Evolutionary conservation across 2,797 vertebrate genomes (phyloP), one percentile per base, ranked within the genome.

Genomic region (Channallabes apus): DNA sequence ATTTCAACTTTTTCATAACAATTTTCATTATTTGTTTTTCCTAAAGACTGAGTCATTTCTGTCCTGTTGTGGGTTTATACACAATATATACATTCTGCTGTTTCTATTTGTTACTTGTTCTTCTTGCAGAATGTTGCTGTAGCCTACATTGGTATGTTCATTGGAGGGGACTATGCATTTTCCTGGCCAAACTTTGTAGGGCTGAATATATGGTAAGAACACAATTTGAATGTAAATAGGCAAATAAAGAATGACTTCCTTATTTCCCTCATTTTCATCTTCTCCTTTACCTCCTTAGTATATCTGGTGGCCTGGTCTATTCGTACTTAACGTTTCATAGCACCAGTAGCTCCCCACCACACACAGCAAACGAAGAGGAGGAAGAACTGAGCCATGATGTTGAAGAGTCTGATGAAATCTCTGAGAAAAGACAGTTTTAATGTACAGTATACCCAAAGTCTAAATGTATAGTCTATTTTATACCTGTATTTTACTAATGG

Each of bases 141-240:
- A 0, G 96, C 96, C 84, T 98, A 97, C 88, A 94, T 98, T 0
- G 97, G 97, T 56, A 97, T 99, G 91, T 95, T 98, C 87, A 78
- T 98, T 58, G 96, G 97, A 41, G 96, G 96, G 91, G 97, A 99
- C 92, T 98, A 98, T 73, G 68, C 96, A 84, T 99, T 98, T 90
- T 98, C 97, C 0, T 85, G 95, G 93, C 92, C 95, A 83, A 99
- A 99, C 92, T 98, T 99, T 82, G 61, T 97, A 12, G 97, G 98
- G 11, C 94, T 99, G 90, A 97, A 96, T 91, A 97, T 98, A 92
- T 98, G 97, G 97, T 99, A 92, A 95, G 95, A 94, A 51, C 29
- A 11, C 73, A 56, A 4, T 29, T 27, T 51, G 2, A 51, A 29
- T 1, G 2, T n/a, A 29, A 62, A 4, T n/a, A 46, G 38, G 9